phyloP scores from a whole-genome alignment of 1,140 invertebrate genomes.

The Phymorhynchus buccinoides region DNA sequence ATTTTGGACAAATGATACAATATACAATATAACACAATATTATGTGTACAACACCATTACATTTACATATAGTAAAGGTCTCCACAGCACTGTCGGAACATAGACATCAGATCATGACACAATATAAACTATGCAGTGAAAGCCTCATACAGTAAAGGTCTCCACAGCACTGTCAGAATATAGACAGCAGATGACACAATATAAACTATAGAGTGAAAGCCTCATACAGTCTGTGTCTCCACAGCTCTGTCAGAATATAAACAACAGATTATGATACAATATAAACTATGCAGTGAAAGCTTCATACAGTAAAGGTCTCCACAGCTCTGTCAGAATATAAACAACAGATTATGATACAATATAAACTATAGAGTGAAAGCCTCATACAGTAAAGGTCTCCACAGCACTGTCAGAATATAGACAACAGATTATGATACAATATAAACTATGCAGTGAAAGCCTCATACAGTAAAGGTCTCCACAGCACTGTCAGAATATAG shows the following conservation, averaged over 20 bases:
- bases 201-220: not conserved
- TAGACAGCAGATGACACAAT: not conserved
- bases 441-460: too few species aligned
- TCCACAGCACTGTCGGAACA: not conserved
- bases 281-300: not conserved
- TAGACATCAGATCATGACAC: not conserved
- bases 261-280: slow-evolving; percentile 2
- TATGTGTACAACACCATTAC: too few species aligned
- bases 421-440: not conserved
- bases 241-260: not conserved
- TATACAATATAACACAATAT: too few species aligned
- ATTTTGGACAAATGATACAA: too few species aligned
- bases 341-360: not conserved
- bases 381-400: not conserved
- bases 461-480: not conserved
- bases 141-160: not conserved
- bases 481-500: not conserved
- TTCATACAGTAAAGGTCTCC: not conserved
- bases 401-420: slow-evolving; percentile 2
- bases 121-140: too few species aligned
- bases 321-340: not conserved
- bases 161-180: not conserved
- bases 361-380: not conserved
- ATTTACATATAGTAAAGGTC: not conserved
- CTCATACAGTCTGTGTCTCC: not conserved